A percentile compares a stretch with the other conserved stretches of the same genome.
These are phyloP conservation scores for Nebria salina DNA, from an alignment of 2,888 invertebrate genomes.

Conservation along the genomic window DNA sequence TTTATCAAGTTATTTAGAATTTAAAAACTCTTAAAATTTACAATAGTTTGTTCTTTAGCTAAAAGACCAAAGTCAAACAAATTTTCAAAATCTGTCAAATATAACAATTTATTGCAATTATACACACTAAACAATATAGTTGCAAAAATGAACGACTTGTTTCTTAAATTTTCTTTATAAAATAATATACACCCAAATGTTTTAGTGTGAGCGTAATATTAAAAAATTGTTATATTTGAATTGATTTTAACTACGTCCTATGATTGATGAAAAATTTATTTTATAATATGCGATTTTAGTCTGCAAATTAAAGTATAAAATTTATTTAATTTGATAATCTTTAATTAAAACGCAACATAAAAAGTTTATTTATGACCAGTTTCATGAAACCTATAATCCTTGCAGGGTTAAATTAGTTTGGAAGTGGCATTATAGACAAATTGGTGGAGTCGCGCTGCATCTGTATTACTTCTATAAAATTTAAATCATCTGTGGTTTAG, in stretches of 20 bases:
- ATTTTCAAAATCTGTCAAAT: background rate
- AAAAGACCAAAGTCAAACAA: conserved; percentile 14
- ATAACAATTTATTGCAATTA: background rate
- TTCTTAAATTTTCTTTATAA: background rate
- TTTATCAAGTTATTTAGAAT: conserved; percentile 43
- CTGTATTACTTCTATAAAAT: too few relatives aligned
- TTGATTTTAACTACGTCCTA: background rate
- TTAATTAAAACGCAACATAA: conserved; percentile 2
- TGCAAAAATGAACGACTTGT: background rate
- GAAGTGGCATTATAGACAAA: background rate
- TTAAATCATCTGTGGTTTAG: too few relatives aligned
- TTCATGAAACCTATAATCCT: background rate
- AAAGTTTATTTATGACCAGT: background rate
- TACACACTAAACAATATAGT: too few relatives aligned
- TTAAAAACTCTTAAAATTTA: conserved; percentile 30
- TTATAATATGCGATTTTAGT: conserved; percentile 7
- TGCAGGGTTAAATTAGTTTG: background rate
- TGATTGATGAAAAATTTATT: background rate
- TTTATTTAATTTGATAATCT: background rate
- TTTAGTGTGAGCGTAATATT: background rate
- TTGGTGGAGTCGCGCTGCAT: background rate
- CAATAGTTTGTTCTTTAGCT: conserved; percentile 6
- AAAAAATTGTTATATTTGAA: background rate
- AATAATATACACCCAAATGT: background rate
- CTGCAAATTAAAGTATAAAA: conserved; percentile 11